Percentiles rank a stretch among this genome's conserved stretches.
phyloP scores from a whole-genome alignment of 1,140 invertebrate genomes.

The Procambarus clarkii region DNA sequence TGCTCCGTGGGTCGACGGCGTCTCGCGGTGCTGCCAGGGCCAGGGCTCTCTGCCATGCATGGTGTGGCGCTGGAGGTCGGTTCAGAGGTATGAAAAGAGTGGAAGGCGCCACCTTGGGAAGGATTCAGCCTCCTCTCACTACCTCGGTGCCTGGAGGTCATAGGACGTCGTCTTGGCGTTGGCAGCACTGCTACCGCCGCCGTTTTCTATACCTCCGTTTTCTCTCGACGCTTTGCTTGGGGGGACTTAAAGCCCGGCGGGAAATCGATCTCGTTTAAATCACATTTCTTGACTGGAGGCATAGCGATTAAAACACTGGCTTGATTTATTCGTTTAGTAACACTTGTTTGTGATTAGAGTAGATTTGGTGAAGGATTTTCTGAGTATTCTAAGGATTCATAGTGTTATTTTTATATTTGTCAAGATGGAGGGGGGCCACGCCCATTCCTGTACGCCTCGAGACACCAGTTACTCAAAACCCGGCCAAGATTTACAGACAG shows the following conservation, averaged over 20 bases:
- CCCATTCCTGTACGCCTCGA: neutral
- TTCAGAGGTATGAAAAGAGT: constrained; percentile 12
- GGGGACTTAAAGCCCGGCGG: neutral
- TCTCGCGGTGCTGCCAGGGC: neutral
- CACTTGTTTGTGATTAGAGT: too few species aligned
- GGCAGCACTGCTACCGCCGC: constrained; percentile 29
- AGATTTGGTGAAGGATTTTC: too few species aligned
- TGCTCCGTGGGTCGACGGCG: neutral
- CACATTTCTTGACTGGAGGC: too few species aligned
- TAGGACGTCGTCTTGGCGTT: constrained; percentile 37
- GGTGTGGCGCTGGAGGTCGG: neutral
- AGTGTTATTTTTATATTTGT: too few species aligned
- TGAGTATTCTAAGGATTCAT: too few species aligned
- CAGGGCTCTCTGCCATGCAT: neutral
- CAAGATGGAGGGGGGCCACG: neutral
- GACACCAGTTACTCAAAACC: too few species aligned
- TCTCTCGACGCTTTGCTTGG: neutral
- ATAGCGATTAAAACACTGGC: too few species aligned
- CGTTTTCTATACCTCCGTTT: neutral
- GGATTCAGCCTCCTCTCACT: constrained; percentile 38
- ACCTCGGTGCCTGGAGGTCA: constrained; percentile 39
- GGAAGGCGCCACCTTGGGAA: constrained; percentile 39
- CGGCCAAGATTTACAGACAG: too few species aligned
- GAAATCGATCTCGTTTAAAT: too few species aligned
- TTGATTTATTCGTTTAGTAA: too few species aligned